Evolutionary conservation across 2,888 invertebrate species (phyloP).

Genomic region (Kryphioiulus occultus): DNA sequence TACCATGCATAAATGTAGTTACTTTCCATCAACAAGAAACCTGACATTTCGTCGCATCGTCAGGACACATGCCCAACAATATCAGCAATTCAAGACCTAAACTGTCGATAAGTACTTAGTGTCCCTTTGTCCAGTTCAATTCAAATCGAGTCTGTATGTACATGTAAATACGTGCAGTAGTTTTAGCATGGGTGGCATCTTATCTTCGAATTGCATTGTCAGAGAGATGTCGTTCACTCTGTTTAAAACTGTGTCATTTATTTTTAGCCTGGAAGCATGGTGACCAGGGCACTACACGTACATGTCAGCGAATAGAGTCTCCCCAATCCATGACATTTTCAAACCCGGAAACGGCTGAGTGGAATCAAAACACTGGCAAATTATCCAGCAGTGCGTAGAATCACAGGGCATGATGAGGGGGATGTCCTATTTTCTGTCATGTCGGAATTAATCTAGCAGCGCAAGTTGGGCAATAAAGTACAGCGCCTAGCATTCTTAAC

Average conservation of each 20-base stretch:
- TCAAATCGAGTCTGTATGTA: too few species aligned
- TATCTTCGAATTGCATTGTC: not conserved
- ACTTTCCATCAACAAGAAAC: too few species aligned
- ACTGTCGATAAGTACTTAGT: too few species aligned
- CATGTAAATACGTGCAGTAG: too few species aligned
- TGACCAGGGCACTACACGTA: too few species aligned
- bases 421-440: slow-evolving; percentile 27
- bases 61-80: too few species aligned
- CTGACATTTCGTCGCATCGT: too few species aligned
- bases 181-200: not conserved
- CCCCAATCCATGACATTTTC: not conserved
- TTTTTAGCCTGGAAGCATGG: not conserved
- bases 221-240: not conserved
- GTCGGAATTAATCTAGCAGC: not conserved
- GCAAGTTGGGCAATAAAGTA: slow-evolving; percentile 39
- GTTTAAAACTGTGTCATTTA: not conserved
- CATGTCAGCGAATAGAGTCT: too few species aligned
- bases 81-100: too few species aligned
- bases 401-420: not conserved
- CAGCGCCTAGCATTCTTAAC: not conserved
- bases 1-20: too few species aligned
- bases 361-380: not conserved
- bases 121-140: too few species aligned
- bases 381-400: not conserved
- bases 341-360: not conserved